Conservation (phyloP, 2,113 vertebrate genomes). For the Speoplatyrhinus poulsoni region DNA sequence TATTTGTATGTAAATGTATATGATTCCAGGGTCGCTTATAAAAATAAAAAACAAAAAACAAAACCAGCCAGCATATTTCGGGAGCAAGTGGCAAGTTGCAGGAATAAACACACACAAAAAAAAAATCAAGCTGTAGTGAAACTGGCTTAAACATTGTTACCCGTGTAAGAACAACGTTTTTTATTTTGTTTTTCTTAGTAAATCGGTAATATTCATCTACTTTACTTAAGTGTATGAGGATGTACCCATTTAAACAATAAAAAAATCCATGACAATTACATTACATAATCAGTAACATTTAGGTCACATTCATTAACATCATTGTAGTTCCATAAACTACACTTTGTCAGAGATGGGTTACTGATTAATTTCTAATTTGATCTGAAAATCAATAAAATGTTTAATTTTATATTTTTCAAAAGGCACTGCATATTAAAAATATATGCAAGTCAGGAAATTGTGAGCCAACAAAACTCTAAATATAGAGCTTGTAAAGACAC, state of each 20-base stretch:
- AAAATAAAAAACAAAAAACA: too few species aligned
- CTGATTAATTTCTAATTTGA: conserved; percentile 13
- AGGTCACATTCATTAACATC: conserved; percentile 11
- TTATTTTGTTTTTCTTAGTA: background rate
- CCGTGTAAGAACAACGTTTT: background rate
- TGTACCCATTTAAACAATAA: too few species aligned
- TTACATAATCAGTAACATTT: too few species aligned
- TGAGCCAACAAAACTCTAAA: conserved; percentile 37
- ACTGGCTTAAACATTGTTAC: background rate
- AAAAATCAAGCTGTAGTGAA: background rate
- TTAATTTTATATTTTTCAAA: background rate
- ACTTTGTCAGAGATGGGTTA: background rate
- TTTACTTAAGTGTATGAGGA: too few species aligned
- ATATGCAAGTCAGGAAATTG: conserved; percentile 40
- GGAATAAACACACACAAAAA: too few species aligned
- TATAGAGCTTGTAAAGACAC: conserved; percentile 43
- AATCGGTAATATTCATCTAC: background rate
- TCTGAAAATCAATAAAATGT: conserved; percentile 34
- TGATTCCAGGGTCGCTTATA: too few species aligned
- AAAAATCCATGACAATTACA: too few species aligned
- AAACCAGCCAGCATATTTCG: too few species aligned
- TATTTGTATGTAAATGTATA: too few species aligned
- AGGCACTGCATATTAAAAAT: conserved; percentile 56
- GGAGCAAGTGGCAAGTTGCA: too few species aligned
- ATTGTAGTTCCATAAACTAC: background rate